Evolutionary conservation across 2,888 invertebrate genomes (phyloP).

Genomic region (Neelides folsomi): DNA sequence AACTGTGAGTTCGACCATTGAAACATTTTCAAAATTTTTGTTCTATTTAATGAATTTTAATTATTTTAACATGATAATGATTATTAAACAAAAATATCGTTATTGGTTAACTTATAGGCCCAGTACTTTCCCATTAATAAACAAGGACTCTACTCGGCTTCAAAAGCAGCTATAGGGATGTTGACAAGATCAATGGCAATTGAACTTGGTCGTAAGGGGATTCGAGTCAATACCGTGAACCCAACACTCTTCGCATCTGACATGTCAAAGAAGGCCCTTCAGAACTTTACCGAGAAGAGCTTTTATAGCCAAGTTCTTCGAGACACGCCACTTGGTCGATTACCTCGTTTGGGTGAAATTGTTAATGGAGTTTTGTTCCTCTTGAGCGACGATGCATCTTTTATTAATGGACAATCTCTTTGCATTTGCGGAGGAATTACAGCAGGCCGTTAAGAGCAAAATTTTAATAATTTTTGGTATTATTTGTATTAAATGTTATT

Average conservation of each 20-base stretch:
- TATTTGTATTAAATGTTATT: too few relatives aligned
- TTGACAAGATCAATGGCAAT: conserved; percentile 1
- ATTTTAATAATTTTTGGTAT: too few relatives aligned
- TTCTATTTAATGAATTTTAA: too few relatives aligned
- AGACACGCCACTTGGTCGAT: conserved; percentile 1
- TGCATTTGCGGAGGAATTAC: conserved; percentile 6
- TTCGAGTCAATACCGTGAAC: conserved; percentile 7
- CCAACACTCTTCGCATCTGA: conserved; percentile 5
- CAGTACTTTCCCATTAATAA: too few relatives aligned
- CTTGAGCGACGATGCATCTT: conserved; percentile 1
- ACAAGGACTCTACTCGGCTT: conserved; percentile 7
- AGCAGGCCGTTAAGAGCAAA: neutral
- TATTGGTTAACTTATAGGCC: too few relatives aligned
- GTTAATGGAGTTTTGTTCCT: conserved; percentile 4
- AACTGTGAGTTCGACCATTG: too few relatives aligned
- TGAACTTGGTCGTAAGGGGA: conserved; percentile 4
- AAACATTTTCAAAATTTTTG: too few relatives aligned
- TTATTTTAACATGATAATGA: too few relatives aligned
- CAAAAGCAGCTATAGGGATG: conserved; percentile 9
- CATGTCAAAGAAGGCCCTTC: conserved; percentile 6
- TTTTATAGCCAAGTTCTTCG: neutral
- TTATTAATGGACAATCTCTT: conserved; percentile 3
- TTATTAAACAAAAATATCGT: too few relatives aligned
- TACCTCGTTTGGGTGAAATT: conserved; percentile 1
- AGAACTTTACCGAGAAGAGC: neutral